Conservation (phyloP, 53 echinoderm and acorn worm species). For the Zoroaster sp. region DNA sequence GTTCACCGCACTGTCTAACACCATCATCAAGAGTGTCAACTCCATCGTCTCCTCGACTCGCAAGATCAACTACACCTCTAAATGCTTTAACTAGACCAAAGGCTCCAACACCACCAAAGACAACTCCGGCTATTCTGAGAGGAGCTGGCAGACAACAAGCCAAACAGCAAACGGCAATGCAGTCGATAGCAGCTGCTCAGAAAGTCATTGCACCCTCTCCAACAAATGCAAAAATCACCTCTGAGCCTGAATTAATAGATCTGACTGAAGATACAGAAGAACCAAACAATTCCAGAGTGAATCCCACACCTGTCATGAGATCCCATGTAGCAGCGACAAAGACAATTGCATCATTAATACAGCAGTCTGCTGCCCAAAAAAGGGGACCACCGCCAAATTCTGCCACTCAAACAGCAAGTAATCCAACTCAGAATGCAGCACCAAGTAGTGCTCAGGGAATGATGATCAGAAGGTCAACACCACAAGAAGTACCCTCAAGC, state of each 20-base stretch:
- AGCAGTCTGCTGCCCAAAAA: neutral
- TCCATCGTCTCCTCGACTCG: neutral
- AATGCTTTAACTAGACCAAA: neutral
- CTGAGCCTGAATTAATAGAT: neutral
- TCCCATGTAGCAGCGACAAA: neutral
- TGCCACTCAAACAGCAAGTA: neutral
- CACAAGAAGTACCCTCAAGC: neutral
- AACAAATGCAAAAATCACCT: neutral
- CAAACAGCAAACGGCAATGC: neutral
- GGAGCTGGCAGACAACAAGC: neutral
- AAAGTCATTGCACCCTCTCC: neutral
- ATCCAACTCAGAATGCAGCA: neutral
- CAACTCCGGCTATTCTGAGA: neutral
- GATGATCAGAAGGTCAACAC: neutral
- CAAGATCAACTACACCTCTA: neutral
- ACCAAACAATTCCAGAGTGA: neutral
- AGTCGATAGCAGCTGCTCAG: neutral
- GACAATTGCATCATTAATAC: neutral
- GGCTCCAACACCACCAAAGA: neutral
- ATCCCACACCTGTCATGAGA: neutral
- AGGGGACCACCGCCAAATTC: neutral
- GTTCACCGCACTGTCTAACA: neutral
- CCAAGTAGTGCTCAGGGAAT: constrained; percentile 29
- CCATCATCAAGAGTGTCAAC: neutral
- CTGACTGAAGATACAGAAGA: constrained; percentile 23